Base-by-base conservation (phyloP, 2,797 vertebrate genomes). In the Pantherophis vulpinus region DNA sequence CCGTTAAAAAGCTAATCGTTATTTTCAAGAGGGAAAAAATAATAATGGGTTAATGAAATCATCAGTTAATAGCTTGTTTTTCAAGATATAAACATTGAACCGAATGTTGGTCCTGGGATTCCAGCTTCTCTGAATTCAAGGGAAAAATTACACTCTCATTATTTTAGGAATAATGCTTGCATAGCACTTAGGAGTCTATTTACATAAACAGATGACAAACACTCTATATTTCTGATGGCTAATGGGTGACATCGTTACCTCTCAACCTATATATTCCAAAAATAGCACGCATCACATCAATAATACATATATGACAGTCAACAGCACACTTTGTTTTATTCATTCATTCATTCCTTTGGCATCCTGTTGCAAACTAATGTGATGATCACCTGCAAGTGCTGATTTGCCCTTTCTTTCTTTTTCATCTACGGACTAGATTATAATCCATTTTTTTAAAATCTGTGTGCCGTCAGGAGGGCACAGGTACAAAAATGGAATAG, bases 1-100 rank as follows among this genome's bases (percentile, higher is more conserved):
- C 99, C 99, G 92, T 99, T 99, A 97, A 99, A 99, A 95, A 99
- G 98, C 99, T 99, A 91, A 32, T 42, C 18, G 74, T 94, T 74
- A 95, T 93, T 87, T 70, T 63, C 51, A 86, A 29, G 14, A 91
- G 29, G 91, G 32, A 92, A 42, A 88, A 89, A 47, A 58, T 5
- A 18, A 96, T 83, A 94, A 2, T 18, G 88, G 20, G 54, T 25
- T 29, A 93, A 61, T 23, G 1, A 37, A 51, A 37, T 91, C 61
- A 59, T 79, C 89, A 91, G 10, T 42, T 79, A 23, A 91, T 83
- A 37, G 27, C 4, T 47, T 59, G 37, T 55, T 89, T 32, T 63
- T 55, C 90, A 86, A 86, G 70, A 92, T 93, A 12, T 20, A 93
- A 90, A 51, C 70, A 0, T 0, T 51, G 42, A n/a, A 55, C 6